Evolutionary conservation across 2,888 invertebrate species (phyloP).

Genomic region (Caenorhabditis drosophilae): DNA sequence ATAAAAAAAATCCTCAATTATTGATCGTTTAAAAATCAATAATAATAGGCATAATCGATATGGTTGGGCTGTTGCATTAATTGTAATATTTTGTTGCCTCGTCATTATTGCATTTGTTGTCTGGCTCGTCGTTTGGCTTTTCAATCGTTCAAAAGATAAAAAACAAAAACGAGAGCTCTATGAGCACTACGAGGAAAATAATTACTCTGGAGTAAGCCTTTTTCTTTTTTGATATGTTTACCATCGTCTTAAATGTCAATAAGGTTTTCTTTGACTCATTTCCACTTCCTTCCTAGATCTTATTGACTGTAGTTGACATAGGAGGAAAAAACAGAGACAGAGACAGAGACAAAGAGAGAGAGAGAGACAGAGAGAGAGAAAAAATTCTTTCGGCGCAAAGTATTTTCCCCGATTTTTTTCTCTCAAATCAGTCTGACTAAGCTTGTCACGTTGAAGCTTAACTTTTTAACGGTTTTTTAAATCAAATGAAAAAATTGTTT

Average conservation of each 20-base stretch:
- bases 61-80: slow-evolving; percentile 57
- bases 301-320: not conserved
- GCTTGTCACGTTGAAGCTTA: no score
- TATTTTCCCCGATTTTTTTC: no score
- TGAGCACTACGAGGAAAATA: slow-evolving; percentile 39
- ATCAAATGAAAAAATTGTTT: no score
- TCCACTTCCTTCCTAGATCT: not conserved
- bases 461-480: no score
- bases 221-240: not conserved
- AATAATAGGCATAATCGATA: slow-evolving; percentile 47
- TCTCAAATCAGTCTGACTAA: no score
- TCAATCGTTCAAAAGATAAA: slow-evolving; percentile 50
- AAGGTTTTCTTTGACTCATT: not conserved
- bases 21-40: not conserved
- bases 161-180: slow-evolving; percentile 41
- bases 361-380: no score
- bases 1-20: slow-evolving; percentile 1
- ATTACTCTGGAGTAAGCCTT: slow-evolving; percentile 26
- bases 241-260: not conserved
- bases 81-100: slow-evolving; percentile 53
- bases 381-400: no score
- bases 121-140: slow-evolving; percentile 54
- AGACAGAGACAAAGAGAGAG: not conserved
- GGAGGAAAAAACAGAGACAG: not conserved
- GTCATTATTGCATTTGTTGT: slow-evolving; percentile 49